These are phyloP conservation scores for Bombus breviceps DNA, from an alignment of 1,140 invertebrate species.

Conservation along the genomic window DNA sequence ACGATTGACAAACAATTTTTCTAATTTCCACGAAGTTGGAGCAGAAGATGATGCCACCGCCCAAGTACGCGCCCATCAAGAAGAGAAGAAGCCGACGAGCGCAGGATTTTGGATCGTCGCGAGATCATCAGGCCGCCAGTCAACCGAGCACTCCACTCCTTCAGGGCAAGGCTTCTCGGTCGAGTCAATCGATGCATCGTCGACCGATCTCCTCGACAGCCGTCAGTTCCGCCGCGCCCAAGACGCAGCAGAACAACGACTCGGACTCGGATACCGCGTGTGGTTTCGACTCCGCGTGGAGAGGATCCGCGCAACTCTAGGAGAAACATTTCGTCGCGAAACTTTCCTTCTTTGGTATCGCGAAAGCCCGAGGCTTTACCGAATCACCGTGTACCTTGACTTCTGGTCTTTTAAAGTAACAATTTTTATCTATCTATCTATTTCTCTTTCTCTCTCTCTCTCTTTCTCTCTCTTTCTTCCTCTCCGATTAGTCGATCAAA, in stretches of 20 bases:
- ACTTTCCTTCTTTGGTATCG: no score
- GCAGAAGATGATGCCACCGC: conserved; percentile 87
- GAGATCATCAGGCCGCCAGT: conserved; percentile 62
- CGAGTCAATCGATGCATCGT: conserved; percentile 65
- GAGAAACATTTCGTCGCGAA: neutral
- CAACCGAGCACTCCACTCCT: conserved; percentile 77
- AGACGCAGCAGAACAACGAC: conserved; percentile 81
- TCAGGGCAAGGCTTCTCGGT: conserved; percentile 68
- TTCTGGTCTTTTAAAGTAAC: conserved; percentile 3
- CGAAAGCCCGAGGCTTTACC: conserved; percentile 1
- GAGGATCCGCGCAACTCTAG: conserved; percentile 78
- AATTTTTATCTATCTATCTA: no score
- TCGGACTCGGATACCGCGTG: conserved; percentile 92
- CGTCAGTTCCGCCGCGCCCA: conserved; percentile 63
- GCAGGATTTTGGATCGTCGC: conserved; percentile 81
- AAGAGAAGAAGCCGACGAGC: conserved; percentile 85
- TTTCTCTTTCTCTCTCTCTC: rapidly evolving
- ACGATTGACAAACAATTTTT: neutral
- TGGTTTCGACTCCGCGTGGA: conserved; percentile 90
- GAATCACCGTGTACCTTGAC: conserved; percentile 36
- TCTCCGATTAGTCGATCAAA: neutral
- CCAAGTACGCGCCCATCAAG: conserved; percentile 86
- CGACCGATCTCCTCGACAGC: conserved; percentile 80
- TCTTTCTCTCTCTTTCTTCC: rapidly evolving
- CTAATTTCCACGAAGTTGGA: conserved; percentile 65